Evolutionary conservation across 2,797 vertebrate genomes (phyloP), one percentile per base, ranked within the genome.

Genomic region (Crocodylus rhombifer): DNA sequence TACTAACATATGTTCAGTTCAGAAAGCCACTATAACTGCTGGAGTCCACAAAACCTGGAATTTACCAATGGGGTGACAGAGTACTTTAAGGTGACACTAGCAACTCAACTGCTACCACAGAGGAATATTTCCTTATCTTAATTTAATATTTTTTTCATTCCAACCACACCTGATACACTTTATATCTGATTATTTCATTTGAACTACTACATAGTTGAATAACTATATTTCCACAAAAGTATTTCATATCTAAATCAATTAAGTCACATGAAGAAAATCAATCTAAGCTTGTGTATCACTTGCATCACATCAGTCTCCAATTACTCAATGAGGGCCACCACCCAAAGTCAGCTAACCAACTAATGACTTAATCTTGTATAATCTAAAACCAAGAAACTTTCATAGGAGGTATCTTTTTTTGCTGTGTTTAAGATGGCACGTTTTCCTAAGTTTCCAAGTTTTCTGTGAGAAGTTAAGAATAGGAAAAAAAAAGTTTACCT

Each of bases 21-120:
- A 74, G 42, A 87, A 80, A 91, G 81, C 85, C 90, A 55, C 84
- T 73, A 60, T 64, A 93, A 42, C 67, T 77, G 78, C 82, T 95
- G 83, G 76, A 93, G 58, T 79, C 80, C 74, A 80, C 26, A 80
- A 84, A 80, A 67, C 16, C 14, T 79, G 86, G 84, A 74, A 79
- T 60, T 90, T 81, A 58, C 76, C 81, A 88, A 74, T 51, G 84
- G 12, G 42, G n/a, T 63, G 91, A 51, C 25, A 79, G 75, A 42
- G 36, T 58, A 92, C 74, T 67, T 91, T 89, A 86, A 82, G 36
- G 55, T 1, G 5, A 23, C 76, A 26, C 51, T 71, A 62, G 74
- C 61, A 82, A 63, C 18, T 60, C 42, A 56, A 65, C 20, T 1
- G 71, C 21, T 30, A 77, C 17, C 21, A 51, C 63, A 28, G 51